Evolutionary conservation across 1,140 invertebrate species (phyloP), one percentile per base, ranked within the genome.

Genomic region (Monomorium pharaonis): DNA sequence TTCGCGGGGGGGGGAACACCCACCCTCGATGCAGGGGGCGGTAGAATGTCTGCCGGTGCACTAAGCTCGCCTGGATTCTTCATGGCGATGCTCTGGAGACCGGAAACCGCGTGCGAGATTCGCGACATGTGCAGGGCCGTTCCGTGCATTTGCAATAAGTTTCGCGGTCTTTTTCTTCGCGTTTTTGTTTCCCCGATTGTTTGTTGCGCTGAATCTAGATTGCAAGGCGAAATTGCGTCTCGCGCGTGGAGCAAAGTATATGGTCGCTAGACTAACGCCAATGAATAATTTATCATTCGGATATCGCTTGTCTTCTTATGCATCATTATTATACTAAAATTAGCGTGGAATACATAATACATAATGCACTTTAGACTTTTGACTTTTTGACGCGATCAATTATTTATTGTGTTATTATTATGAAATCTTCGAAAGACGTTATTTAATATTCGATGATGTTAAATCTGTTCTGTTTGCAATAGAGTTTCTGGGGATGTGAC

Each of bases 1-100:
- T 86, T 51, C 56, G 49, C 77, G 78, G n/a, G n/a, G n/a, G n/a
- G n/a, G n/a, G n/a, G 86, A 89, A 83, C 76, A 77, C 56, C 58
- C 70, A 62, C 47, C 42, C 70, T 54, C 33, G 47, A 75, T 58
- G 51, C 42, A 3, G 49, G 42, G 30, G 58, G 12, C 30, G 49
- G 87, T 89, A 75, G 74, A 86, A 89, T 89, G 88, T 89, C 87
- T 89, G 87, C 74, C 58, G 42, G 70, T 67, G 74, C 75, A 67
- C 51, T 75, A 85, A 83, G 69, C 85, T 89, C 78, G 88, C 70
- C 33, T 63, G 44, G 54, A 58, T 62, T 60, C 58, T 72, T 74
- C 65, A 62, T n/a, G 44, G 24, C 70, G 85, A 54, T 78, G 76
- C 67, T 60, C 10, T 7, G 60, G 74, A 67, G 80, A 86, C 27